Evolutionary conservation across 2,113 vertebrate genomes (phyloP), one percentile per base, ranked within the genome.

Genomic region (Rhegmatorhina hoffmannsi): DNA sequence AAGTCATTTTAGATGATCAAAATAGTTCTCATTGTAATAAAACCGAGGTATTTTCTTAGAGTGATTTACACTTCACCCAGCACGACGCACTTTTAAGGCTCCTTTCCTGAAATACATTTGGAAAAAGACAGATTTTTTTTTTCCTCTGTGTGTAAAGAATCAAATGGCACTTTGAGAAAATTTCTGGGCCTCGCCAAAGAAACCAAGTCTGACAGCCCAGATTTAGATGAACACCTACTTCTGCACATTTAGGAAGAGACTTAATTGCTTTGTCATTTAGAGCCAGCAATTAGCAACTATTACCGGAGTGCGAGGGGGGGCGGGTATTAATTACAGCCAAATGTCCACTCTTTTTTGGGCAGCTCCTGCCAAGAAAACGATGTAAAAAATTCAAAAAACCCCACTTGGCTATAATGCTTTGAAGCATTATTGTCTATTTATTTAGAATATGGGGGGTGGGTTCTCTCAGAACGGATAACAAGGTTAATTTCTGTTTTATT

Each of bases 211-310:
- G 49, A 79, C 55, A 83, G 86, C 38, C 29, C n/a, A 86, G 72
- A 67, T 87, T 85, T 33, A 84, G 83, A 88, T 66, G 67, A 92
- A 90, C 52, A 83, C 73, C 76, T 67, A 74, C 55, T 92, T 50
- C 64, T 81, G 73, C 55, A 78, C 40, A 92, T 90, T 93, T 72
- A 72, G 88, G 91, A 94, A 94, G 73, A 80, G 4, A 21, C 28
- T 94, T 89, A 93, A 94, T 73, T 85, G 73, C 80, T 91, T 75
- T 69, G 69, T 91, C 78, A 87, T 85, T 84, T 85, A 43, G 87
- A 91, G 58, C 56, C 78, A 91, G 74, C 56, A 86, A 94, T 75
- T 92, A 81, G 34, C 55, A 58, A 40, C 62, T 47, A 66, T 84
- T 84, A 56, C 4, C 13, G 60, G 68, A 77, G 21, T 12, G 25